Evolutionary conservation across 2,888 invertebrate species (phyloP).

Genomic region (Noctua comes): DNA sequence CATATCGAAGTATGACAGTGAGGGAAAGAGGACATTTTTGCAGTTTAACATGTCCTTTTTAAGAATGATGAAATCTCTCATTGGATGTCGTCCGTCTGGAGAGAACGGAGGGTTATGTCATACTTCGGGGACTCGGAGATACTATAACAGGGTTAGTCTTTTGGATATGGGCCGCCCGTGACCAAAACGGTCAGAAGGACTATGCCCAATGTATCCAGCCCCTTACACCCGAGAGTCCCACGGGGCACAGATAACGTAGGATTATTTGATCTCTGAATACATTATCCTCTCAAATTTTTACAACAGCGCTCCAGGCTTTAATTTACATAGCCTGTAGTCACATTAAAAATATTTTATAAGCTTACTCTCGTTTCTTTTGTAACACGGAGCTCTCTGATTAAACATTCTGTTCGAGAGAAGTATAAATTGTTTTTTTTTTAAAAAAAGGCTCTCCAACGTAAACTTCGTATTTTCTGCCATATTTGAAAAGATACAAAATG

Average conservation of each 20-base stretch:
- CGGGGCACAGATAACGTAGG: conserved; percentile 21
- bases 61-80: not conserved
- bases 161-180: not conserved
- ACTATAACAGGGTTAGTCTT: not conserved
- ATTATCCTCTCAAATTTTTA: conserved; percentile 26
- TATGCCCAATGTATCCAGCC: not conserved
- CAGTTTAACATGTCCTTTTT: not conserved
- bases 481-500: conserved; percentile 22
- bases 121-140: not conserved
- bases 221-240: conserved; percentile 3
- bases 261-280: conserved; percentile 41
- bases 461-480: conserved; percentile 7
- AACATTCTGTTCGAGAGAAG: conserved; percentile 37
- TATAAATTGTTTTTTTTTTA: conserved; percentile 11
- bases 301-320: conserved; percentile 29
- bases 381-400: conserved; percentile 18
- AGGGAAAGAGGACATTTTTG: not conserved
- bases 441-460: conserved; percentile 16
- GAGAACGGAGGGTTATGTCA: not conserved
- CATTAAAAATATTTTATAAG: conserved; percentile 49
- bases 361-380: conserved; percentile 44
- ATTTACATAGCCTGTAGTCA: conserved; percentile 34
- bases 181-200: not conserved
- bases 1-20: not conserved
- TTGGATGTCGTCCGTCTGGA: not conserved